Base-by-base conservation (phyloP, 1,140 invertebrate genomes). In the Caenorhabditis latens region DNA sequence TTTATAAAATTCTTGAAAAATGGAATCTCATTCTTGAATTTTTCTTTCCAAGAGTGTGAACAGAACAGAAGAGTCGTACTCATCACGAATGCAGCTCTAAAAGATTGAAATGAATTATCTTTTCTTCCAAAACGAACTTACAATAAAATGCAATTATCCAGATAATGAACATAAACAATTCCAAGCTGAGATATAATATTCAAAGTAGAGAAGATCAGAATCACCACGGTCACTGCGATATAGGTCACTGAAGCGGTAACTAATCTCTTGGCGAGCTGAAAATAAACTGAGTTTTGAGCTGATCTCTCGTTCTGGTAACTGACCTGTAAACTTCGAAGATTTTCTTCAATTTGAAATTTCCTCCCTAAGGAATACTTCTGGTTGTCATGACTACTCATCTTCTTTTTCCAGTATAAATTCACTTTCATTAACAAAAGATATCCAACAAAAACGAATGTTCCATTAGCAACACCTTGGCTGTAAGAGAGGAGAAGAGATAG, bases 271-370 rank as follows among this genome's bases (percentile, higher is more conserved):
- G 61, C 61, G 24, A 63, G 61, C 61, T 63, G 24, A 24, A 63
- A 63, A 32, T 63, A 32, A 21, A 32, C 1, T 19, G 6, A 58
- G 13, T 58, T n/a, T 63, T 58, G 4, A n/a, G 50, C 16, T n/a
- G n/a, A 21, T 58, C 6, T 58, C 14, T n/a, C 14, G 21, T 32
- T 11, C 13, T 7, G 8, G 32, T 32, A 11, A 4, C 61, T 24
- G 21, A 63, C 61, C 61, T 21, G 11, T 32, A 63, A 40, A 63
- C 61, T 63, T 11, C 61, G 4, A 19, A 63, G 13, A 63, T 63
- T 63, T 24, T 63, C 61, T 32, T 63, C 61, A 24, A 63, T 63
- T 63, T 63, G 61, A 63, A 63, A 63, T 63, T 63, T 63, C 1
- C 61, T 63, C 1, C 21, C 61, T 9, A 63, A 32, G 4, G 61